These are phyloP conservation scores for Megalopta genalis DNA, from an alignment of 1,140 invertebrate genomes.

Conservation along the genomic window DNA sequence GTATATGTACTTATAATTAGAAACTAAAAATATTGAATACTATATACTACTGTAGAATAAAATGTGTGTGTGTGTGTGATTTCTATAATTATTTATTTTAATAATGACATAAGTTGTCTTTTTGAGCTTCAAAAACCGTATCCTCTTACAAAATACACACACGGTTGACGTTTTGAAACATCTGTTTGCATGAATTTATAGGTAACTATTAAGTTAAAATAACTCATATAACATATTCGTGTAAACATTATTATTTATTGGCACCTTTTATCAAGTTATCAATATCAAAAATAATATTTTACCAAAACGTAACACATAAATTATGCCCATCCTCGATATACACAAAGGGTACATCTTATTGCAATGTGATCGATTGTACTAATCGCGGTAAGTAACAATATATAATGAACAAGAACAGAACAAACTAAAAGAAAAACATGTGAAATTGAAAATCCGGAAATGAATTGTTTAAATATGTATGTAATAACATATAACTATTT, in stretches of 20 bases:
- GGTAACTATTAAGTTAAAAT: constrained; percentile 4
- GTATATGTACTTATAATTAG: background rate
- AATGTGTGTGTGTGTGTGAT: too few species aligned
- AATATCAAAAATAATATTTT: constrained; percentile 55
- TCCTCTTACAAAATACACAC: background rate
- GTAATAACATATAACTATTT: too few species aligned
- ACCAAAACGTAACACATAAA: constrained; percentile 39
- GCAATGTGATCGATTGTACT: too few species aligned
- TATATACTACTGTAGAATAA: background rate
- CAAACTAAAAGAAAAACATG: too few species aligned
- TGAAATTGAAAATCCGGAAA: too few species aligned
- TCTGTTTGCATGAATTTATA: background rate
- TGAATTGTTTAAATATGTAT: too few species aligned
- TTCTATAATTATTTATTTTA: background rate
- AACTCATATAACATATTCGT: constrained; percentile 9
- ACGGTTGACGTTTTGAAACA: background rate
- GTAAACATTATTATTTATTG: constrained; percentile 51
- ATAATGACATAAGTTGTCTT: background rate
- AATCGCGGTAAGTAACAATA: too few species aligned
- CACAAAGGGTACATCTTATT: too few species aligned
- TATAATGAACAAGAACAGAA: too few species aligned
- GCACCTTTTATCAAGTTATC: constrained; percentile 36
- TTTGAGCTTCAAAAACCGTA: background rate
- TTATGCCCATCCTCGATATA: constrained; percentile 1
- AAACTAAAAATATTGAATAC: background rate